Base-by-base conservation (phyloP, 2,888 invertebrate species). In the Campopleginae sp. region DNA sequence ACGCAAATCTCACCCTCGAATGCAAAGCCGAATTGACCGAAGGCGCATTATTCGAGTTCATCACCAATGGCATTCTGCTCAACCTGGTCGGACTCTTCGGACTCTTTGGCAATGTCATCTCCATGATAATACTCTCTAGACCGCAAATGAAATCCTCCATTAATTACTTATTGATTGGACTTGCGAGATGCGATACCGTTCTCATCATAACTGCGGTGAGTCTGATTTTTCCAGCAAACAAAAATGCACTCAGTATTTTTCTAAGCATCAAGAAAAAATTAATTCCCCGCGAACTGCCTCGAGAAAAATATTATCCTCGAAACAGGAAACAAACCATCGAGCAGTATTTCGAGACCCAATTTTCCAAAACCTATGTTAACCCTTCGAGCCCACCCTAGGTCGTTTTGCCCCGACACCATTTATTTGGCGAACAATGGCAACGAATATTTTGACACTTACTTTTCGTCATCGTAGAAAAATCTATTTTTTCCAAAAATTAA, bases 71-170 rank as follows among this genome's bases (percentile, higher is more conserved):
- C 84, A 95, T 98, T 87, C 94, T 98, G 88, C 95, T 98, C 81
- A 98, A 98, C 94, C 94, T 96, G 70, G 96, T 98, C 90, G 97
- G 97, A 82, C 94, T 97, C 38, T 96, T 97, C 90, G 99, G 98
- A 7, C 96, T 98, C 86, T 95, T 98, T 65, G 99, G 98, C 87
- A 99, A 98, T 94, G 95, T 97, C 82, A 96, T 99, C 80, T 97
- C 98, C 58, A 97, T 98, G 95, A 96, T 98, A 85, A 98, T 98
- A 89, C 95, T 98, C 75, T 97, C 98, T 82, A 96, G 98, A 79
- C 98, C 98, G 33, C 97, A 98, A 94, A 99, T 99, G 99, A 96
- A 98, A 91, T 98, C 98, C 83, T 98, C 98, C 92, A 98, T 99
- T 92, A 99, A 99, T 94, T 98, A 98, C 94, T 96, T 99, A 92